Base-by-base conservation (phyloP, 1,140 invertebrate species). In the Rhizoglyphus robini region DNA sequence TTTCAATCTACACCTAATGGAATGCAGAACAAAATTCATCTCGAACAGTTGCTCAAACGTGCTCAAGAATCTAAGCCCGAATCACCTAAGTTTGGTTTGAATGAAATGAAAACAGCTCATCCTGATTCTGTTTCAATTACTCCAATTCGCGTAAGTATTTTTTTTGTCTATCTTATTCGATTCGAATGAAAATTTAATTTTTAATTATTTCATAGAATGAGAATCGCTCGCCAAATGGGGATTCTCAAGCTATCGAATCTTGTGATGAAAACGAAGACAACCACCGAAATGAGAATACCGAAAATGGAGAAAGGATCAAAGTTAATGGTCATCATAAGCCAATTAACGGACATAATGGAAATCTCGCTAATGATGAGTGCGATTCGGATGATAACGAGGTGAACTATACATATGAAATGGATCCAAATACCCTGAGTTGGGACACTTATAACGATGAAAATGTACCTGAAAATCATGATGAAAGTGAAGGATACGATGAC, bases 321-420 rank as follows among this genome's bases (percentile, higher is more conserved):
- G n/a, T 11, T 5, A 23, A 27, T 59, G 57, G 57, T 59, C 4
- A 4, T n/a, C 18, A 54, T 11, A 54, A 54, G 20, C 15, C 8
- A 32, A 54, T 27, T 27, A 20, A 54, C 20, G 51, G 23, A 54
- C 51, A 41, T 18, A 41, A 41, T 41, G 36, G 36, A 41, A 41
- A 27, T 54, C 8, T 32, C 23, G 51, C 23, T 15, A 54, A 25
- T 27, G 51, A 20, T 54, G 51, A 54, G 23, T 8, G 23, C 23
- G 31, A 54, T 54, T 25, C 8, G 8, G 51, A 32, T 8, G 8
- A 8, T 32, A 20, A 54, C 23, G 51, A 54, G 20, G 51, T 20
- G 51, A 60, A 60, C 30, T 60, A 60, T 27, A 60, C 58, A n/a
- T 60, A 60, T 60, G 38, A 60, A 20, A 60, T 60, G 58, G 58